Evolutionary conservation across 2,797 vertebrate species (phyloP).

Genomic region (Phalloptychus januarius): DNA sequence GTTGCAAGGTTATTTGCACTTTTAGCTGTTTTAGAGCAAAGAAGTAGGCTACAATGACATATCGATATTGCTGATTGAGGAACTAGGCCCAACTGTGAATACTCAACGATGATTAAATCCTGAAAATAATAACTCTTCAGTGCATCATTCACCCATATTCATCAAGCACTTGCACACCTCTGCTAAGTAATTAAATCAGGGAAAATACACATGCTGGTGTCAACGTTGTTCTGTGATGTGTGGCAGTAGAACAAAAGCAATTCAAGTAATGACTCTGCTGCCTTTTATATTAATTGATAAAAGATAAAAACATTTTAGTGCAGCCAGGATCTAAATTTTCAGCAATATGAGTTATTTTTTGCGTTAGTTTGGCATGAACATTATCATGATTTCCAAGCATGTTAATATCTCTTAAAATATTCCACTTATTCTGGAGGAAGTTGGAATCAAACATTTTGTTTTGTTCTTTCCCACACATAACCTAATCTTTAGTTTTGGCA

Average conservation of each 20-base stretch:
- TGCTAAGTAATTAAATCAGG: slow-evolving; percentile 60
- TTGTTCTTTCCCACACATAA: not conserved
- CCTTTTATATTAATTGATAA: slow-evolving; percentile 21
- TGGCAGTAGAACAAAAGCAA: slow-evolving; percentile 39
- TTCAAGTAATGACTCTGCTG: slow-evolving; percentile 51
- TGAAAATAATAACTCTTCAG: slow-evolving; percentile 57
- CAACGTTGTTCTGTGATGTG: slow-evolving; percentile 47
- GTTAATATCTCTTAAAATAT: not conserved
- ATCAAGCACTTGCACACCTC: slow-evolving; percentile 58
- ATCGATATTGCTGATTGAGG: slow-evolving; percentile 64
- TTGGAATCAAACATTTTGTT: not conserved
- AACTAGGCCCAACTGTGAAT: slow-evolving; percentile 46
- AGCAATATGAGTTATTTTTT: slow-evolving; percentile 1
- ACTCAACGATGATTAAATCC: slow-evolving; percentile 75
- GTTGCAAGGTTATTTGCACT: slow-evolving; percentile 7
- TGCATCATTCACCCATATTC: slow-evolving; percentile 65
- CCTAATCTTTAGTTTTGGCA: not conserved
- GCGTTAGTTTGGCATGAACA: not conserved
- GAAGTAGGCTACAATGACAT: slow-evolving; percentile 37
- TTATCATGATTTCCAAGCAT: not conserved
- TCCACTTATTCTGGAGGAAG: not conserved
- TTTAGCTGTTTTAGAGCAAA: slow-evolving; percentile 13
- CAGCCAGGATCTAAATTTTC: slow-evolving; percentile 4
- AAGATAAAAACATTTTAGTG: not conserved
- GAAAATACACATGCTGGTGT: slow-evolving; percentile 46